Evolutionary conservation across 23 tunicate genomes (phyloP).

Genomic region (Diplosoma virens): DNA sequence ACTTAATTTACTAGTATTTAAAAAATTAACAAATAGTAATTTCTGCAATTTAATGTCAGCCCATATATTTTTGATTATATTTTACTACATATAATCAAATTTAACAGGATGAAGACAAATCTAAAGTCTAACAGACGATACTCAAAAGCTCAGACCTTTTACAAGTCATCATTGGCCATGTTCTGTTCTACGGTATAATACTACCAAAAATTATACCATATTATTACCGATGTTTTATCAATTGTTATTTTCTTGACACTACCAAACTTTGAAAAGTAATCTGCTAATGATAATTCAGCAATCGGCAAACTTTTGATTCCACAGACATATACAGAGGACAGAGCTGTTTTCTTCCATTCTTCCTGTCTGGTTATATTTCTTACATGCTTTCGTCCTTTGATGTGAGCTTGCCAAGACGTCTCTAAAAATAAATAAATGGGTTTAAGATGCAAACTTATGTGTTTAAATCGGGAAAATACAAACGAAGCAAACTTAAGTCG

Average conservation of each 20-base stretch:
- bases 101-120: slow-evolving; percentile 17
- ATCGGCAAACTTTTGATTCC: slow-evolving; percentile 38
- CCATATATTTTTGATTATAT: neutral
- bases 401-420: slow-evolving; percentile 45
- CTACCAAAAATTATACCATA: neutral
- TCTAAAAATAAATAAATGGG: too few relatives aligned
- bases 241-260: slow-evolving; percentile 59
- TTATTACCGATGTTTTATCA: slow-evolving; percentile 62
- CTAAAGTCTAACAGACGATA: neutral
- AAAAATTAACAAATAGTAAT: too few relatives aligned
- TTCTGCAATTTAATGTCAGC: slow-evolving; percentile 5
- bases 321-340: slow-evolving; percentile 52
- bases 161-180: slow-evolving; percentile 45
- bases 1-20: too few relatives aligned
- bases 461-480: neutral
- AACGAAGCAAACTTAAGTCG: neutral
- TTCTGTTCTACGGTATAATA: neutral
- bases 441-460: too few relatives aligned
- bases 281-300: slow-evolving; percentile 78
- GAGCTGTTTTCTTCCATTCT: slow-evolving; percentile 38
- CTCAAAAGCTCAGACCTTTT: slow-evolving; percentile 53
- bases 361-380: slow-evolving; percentile 42
- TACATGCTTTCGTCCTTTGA: slow-evolving; percentile 60
- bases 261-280: slow-evolving; percentile 61
- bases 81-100: neutral